Percentiles rank a stretch among this genome's conserved stretches.
Conservation (phyloP, 2,113 vertebrate species). For the Peromyscus polionotus region DNA sequence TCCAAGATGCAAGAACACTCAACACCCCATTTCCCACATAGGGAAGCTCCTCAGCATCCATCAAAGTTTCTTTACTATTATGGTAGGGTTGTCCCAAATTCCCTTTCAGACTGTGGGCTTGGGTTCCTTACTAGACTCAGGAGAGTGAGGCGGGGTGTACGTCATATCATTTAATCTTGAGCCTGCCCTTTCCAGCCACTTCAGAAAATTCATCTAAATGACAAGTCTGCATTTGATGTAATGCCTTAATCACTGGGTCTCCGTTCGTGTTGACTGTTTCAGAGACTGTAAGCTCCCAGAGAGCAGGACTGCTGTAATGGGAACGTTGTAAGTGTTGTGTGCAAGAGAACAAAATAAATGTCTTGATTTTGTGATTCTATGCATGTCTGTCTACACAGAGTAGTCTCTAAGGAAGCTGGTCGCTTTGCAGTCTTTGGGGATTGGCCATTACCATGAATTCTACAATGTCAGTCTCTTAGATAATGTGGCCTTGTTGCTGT, state of each 20-base stretch:
- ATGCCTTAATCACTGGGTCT: constrained; percentile 82
- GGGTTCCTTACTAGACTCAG: background rate
- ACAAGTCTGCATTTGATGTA: constrained; percentile 65
- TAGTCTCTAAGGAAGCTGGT: background rate
- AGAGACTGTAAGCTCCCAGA: constrained; percentile 79
- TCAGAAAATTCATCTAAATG: constrained; percentile 46
- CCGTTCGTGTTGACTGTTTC: constrained; percentile 70
- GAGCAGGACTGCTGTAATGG: constrained; percentile 75
- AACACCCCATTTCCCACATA: background rate
- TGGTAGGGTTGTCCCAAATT: constrained; percentile 21
- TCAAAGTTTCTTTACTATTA: constrained; percentile 40
- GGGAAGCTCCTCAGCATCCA: background rate
- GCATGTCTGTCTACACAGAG: constrained; percentile 34
- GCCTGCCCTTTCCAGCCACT: constrained; percentile 58
- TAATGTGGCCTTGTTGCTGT: background rate
- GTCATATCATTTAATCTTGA: constrained; percentile 62
- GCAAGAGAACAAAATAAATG: constrained; percentile 83
- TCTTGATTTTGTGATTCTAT: constrained; percentile 80
- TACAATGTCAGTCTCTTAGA: background rate
- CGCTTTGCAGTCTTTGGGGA: background rate
- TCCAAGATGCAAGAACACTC: background rate
- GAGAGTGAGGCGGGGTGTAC: background rate
- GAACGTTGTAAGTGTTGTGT: constrained; percentile 77
- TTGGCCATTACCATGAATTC: background rate
- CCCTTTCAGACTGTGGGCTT: background rate